These are phyloP conservation scores for Machimus atricapillus DNA, from an alignment of 2,888 invertebrate genomes.

Conservation along the genomic window DNA sequence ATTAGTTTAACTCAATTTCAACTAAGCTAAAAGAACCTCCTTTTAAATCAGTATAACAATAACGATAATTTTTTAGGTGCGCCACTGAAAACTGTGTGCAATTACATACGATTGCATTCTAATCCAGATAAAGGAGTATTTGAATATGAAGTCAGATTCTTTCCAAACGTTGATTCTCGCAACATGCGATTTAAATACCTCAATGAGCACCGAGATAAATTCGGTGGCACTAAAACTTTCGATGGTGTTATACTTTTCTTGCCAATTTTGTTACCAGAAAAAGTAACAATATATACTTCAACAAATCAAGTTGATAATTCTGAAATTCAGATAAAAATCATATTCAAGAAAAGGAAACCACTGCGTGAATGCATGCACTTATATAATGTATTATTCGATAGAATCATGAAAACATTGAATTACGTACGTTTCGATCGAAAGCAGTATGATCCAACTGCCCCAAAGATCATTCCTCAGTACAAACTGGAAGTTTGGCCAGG, in stretches of 20 bases:
- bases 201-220: slow-evolving; percentile 67
- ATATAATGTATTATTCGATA: slow-evolving; percentile 82
- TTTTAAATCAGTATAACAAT: not conserved
- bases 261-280: slow-evolving; percentile 70
- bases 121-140: slow-evolving; percentile 75
- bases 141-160: slow-evolving; percentile 82
- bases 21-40: not conserved
- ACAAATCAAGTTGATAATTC: slow-evolving; percentile 66
- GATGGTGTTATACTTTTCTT: slow-evolving; percentile 84
- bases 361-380: slow-evolving; percentile 75
- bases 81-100: slow-evolving; percentile 68
- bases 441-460: slow-evolving; percentile 75
- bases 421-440: slow-evolving; percentile 79
- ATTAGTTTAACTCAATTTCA: too few relatives aligned
- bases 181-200: slow-evolving; percentile 67
- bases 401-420: slow-evolving; percentile 79
- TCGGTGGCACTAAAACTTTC: slow-evolving; percentile 76
- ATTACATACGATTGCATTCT: slow-evolving; percentile 76
- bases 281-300: slow-evolving; percentile 66
- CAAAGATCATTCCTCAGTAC: slow-evolving; percentile 75
- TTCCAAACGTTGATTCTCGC: slow-evolving; percentile 77
- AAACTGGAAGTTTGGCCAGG: slow-evolving; percentile 92
- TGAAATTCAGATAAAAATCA: slow-evolving; percentile 63
- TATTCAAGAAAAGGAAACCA: slow-evolving; percentile 68
- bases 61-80: slow-evolving; percentile 49